Conservation (phyloP, 2,888 invertebrate genomes). For the Stomorhina lunata region DNA sequence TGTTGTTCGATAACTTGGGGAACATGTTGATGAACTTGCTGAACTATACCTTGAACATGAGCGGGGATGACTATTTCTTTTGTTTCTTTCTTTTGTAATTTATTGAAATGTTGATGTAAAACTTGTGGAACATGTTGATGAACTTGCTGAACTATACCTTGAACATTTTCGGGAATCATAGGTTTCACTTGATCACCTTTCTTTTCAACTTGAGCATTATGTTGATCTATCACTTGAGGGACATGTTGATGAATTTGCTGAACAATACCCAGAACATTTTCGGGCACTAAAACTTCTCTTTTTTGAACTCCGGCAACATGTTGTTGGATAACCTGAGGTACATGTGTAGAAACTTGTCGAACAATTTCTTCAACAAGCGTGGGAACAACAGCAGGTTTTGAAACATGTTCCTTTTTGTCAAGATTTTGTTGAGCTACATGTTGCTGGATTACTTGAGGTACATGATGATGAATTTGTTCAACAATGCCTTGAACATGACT, state of each 20-base stretch:
- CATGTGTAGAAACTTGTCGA: constrained; percentile 45
- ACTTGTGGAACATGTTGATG: constrained; percentile 58
- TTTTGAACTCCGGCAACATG: constrained; percentile 36
- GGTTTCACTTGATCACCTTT: background rate
- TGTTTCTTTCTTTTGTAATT: constrained; percentile 50
- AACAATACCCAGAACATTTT: background rate
- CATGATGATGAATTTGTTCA: constrained; percentile 59
- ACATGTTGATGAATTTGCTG: constrained; percentile 19
- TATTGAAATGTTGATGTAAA: constrained; percentile 8
- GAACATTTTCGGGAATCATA: background rate
- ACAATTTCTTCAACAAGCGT: background rate
- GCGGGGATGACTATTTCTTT: constrained; percentile 27
- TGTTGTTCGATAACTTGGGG: constrained; percentile 9
- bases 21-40: constrained; percentile 58
- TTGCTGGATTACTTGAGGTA: constrained; percentile 52
- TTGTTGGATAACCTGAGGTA: constrained; percentile 55
- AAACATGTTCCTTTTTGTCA: background rate
- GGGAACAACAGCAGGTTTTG: background rate
- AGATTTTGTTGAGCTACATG: background rate
- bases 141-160: constrained; percentile 25
- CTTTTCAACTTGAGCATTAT: background rate
- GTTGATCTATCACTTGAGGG: constrained; percentile 21
- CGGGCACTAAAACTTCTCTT: background rate
- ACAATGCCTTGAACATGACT: constrained; percentile 50
- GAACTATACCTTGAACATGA: constrained; percentile 60